phyloP scores from a whole-genome alignment of 2,888 invertebrate species.

The Buathra laborator region DNA sequence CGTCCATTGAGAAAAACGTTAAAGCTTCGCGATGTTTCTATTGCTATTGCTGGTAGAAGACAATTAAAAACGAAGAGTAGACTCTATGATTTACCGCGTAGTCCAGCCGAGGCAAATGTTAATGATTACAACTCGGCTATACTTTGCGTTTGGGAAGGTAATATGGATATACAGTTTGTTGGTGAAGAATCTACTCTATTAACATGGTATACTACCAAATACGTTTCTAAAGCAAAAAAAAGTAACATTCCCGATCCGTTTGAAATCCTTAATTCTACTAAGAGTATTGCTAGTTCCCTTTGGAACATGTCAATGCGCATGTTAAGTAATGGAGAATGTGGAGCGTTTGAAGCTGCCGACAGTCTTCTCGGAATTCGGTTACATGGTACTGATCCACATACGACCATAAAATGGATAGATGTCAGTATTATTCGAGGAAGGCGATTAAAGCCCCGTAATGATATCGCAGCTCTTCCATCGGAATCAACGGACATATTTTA shows the following conservation, averaged over 20 bases:
- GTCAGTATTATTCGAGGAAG: no score
- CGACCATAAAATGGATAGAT: no score
- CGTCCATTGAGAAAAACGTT: constrained; percentile 34
- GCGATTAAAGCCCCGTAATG: no score
- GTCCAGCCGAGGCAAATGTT: constrained; percentile 65
- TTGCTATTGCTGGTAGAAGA: constrained; percentile 75
- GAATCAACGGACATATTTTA: no score
- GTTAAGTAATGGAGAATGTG: background rate
- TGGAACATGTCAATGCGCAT: background rate
- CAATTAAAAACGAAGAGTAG: constrained; percentile 71
- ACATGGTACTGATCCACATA: background rate
- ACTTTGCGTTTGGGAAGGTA: constrained; percentile 73
- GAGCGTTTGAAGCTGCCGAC: background rate
- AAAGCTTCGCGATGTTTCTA: constrained; percentile 70
- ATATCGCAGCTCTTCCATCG: no score
- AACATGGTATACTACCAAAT: background rate
- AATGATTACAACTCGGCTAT: constrained; percentile 77
- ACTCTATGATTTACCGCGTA: constrained; percentile 74
- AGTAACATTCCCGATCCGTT: background rate
- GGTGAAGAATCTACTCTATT: no score
- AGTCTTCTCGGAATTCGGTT: constrained; percentile 3
- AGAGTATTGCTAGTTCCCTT: no score
- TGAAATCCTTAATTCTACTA: background rate
- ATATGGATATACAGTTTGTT: no score
- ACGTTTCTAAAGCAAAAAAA: constrained; percentile 1